A percentile compares a stretch with the other conserved stretches of the same genome.
phyloP scores from a whole-genome alignment of 2,113 vertebrate species.

The Lampris incognitus region DNA sequence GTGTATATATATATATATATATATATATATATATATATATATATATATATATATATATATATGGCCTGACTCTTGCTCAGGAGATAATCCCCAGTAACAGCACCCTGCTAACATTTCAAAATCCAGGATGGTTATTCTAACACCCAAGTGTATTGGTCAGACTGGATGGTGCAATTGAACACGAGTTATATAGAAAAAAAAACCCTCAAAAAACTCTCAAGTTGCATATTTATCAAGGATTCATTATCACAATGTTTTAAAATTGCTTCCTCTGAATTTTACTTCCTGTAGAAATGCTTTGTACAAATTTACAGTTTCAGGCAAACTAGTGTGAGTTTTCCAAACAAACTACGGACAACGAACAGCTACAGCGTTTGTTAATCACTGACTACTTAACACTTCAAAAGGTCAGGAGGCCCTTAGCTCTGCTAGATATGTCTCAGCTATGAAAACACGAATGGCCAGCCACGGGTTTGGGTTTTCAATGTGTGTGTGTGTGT shows the following conservation, averaged over 20 bases:
- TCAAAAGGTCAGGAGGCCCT: conserved; percentile 22
- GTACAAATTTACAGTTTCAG: conserved; percentile 71
- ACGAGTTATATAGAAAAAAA: background rate
- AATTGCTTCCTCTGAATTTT: conserved; percentile 63
- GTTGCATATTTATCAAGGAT: background rate
- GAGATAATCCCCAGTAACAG: too few species aligned
- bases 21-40: too few species aligned
- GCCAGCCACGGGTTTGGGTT: conserved; percentile 20
- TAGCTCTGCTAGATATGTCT: conserved; percentile 47
- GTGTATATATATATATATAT: too few species aligned
- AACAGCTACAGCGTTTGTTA: conserved; percentile 38
- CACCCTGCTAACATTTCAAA: background rate
- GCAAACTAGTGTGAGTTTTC: conserved; percentile 40
- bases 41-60: too few species aligned
- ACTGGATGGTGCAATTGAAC: background rate
- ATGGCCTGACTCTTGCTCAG: too few species aligned
- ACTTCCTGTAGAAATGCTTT: conserved; percentile 69
- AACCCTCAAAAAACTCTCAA: background rate
- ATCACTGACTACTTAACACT: conserved; percentile 44
- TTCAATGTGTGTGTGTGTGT: background rate
- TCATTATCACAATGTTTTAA: conserved; percentile 32
- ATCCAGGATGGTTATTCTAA: too few species aligned
- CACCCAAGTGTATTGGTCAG: background rate
- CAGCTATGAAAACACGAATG: conserved; percentile 24
- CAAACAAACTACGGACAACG: conserved; percentile 52